phyloP scores from a whole-genome alignment of 2,888 invertebrate genomes.

The Rambutsinella grinnellia region DNA sequence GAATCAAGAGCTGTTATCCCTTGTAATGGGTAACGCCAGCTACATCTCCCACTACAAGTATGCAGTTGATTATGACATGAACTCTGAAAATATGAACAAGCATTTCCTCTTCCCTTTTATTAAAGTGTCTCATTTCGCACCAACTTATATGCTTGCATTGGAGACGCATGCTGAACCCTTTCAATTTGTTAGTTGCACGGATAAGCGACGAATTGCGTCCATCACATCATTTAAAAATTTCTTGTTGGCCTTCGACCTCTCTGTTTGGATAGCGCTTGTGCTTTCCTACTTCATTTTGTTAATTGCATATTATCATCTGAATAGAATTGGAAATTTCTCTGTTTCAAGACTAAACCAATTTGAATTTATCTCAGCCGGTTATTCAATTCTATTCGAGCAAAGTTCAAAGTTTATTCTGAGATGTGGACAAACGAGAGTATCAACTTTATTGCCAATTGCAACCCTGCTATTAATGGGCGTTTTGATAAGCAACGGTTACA shows the following conservation, averaged over 20 bases:
- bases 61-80: too few species aligned
- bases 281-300: background rate
- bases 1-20: too few species aligned
- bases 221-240: background rate
- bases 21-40: too few species aligned
- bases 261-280: too few species aligned
- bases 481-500: background rate
- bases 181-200: background rate
- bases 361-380: too few species aligned
- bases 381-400: background rate
- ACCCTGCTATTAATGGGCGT: background rate
- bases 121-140: background rate
- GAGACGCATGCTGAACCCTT: background rate
- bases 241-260: background rate
- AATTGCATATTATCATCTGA: background rate
- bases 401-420: too few species aligned
- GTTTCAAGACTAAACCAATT: too few species aligned
- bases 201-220: background rate
- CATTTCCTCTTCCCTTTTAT: too few species aligned
- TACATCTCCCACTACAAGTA: too few species aligned
- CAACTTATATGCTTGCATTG: background rate
- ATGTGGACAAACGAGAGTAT: background rate
- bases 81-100: too few species aligned
- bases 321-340: background rate
- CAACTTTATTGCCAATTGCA: background rate